phyloP scores from a whole-genome alignment of 2,113 vertebrate genomes.

The Alethe castanea region DNA sequence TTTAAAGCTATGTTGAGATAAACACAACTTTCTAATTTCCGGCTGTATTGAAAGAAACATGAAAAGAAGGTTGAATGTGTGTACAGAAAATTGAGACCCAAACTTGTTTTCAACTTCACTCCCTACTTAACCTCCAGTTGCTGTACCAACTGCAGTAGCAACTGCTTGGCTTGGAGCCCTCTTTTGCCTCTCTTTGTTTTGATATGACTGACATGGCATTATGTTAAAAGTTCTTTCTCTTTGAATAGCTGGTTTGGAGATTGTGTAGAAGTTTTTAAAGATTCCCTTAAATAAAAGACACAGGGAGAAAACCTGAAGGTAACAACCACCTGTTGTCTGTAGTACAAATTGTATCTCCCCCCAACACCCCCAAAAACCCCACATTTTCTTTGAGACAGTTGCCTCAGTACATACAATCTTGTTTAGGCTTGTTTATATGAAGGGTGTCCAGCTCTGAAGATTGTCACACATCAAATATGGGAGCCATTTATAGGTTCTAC shows the following conservation, averaged over 20 bases:
- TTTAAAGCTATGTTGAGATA: not conserved
- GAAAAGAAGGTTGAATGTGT: not conserved
- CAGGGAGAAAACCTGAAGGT: not conserved
- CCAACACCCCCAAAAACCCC: accelerated
- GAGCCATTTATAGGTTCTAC: not conserved
- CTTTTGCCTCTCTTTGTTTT: not conserved
- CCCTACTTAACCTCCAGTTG: slow-evolving; percentile 45
- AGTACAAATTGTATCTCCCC: not conserved
- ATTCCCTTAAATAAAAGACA: not conserved
- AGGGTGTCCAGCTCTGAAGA: not conserved
- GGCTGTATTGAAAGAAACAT: not conserved
- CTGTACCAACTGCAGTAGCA: slow-evolving; percentile 67
- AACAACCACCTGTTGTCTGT: not conserved
- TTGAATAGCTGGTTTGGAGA: not conserved
- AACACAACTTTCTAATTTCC: not conserved
- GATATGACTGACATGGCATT: not conserved
- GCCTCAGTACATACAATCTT: not conserved
- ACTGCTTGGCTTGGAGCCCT: slow-evolving; percentile 32
- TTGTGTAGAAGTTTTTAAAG: not conserved
- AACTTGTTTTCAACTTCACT: not conserved
- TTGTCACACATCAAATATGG: not conserved
- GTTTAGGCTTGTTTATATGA: not conserved
- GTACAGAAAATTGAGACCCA: not conserved
- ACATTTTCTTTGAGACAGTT: not conserved
- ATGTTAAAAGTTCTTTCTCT: not conserved